Percentiles rank a stretch among this genome's conserved stretches.
phyloP scores from a whole-genome alignment of 2,888 invertebrate species.

The Lasioglossum leucozonium region DNA sequence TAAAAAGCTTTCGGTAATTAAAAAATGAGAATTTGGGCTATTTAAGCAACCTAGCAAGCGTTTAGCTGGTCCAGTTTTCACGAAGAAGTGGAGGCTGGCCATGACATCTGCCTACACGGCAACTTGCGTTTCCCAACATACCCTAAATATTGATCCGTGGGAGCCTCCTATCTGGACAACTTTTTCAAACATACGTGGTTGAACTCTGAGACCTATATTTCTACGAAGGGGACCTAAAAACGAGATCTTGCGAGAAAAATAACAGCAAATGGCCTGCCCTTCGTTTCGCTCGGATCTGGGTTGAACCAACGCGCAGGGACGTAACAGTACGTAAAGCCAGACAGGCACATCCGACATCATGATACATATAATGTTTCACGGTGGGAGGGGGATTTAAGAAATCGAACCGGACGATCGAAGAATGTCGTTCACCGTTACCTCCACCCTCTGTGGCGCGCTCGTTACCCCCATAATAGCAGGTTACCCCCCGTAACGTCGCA shows the following conservation, averaged over 20 bases:
- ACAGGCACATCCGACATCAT: not conserved
- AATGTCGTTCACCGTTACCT: conserved; percentile 26
- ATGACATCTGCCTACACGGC: not conserved
- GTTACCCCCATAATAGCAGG: not conserved
- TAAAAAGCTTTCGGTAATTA: not conserved
- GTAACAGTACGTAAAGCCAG: not conserved
- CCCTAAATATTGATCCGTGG: not conserved
- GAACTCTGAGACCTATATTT: not conserved
- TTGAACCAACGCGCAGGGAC: not conserved
- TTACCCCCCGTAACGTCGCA: conserved; percentile 15
- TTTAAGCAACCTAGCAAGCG: not conserved
- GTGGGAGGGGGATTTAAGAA: not conserved
- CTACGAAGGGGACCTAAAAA: not conserved
- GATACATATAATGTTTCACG: not conserved
- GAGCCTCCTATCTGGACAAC: not conserved
- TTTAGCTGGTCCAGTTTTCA: not conserved
- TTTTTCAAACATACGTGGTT: not conserved
- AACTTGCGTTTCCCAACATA: not conserved
- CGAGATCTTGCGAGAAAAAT: not conserved
- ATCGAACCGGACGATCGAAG: not conserved
- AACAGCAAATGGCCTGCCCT: not conserved
- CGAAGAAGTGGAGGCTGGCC: not conserved
- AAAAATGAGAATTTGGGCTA: not conserved
- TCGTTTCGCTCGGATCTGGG: not conserved
- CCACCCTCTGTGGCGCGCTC: conserved; percentile 50